Base-by-base conservation (phyloP, 2,113 vertebrate genomes). In the Hippoglossus stenolepis region DNA sequence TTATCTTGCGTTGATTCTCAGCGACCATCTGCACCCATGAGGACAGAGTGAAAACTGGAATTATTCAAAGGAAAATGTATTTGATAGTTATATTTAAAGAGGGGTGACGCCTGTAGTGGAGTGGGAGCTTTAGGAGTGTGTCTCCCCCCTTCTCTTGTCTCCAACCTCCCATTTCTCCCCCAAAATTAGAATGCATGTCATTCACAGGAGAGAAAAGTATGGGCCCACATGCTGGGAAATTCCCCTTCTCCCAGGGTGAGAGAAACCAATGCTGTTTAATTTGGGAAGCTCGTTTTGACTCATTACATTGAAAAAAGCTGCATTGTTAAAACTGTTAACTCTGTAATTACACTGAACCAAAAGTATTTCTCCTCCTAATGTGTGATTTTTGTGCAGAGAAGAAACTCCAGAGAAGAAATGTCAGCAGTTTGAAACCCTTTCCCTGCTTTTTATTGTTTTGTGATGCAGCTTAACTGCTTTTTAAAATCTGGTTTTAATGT, bases 171-270 rank as follows among this genome's bases (percentile, higher is more conserved):
- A 67, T 85, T 89, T 86, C 83, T 81, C 82, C 80, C 84, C 90
- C 82, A 86, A 89, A 88, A 93, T 93, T 92, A 91, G 91, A 91
- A 92, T 92, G 90, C 92, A 90, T 92, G 92, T 91, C 90, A 91
- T 92, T 92, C 90, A 90, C 86, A 85, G 86, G 70, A 88, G 87
- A 90, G 92, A 87, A 86, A 86, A 79, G 90, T 88, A 91, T 90
- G 89, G 85, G 80, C 87, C 88, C 91, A 87, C 90, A 92, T 92
- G 90, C 90, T 92, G 92, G 92, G 92, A 90, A 93, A 89, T 90
- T 89, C 90, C 92, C 90, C 75, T 91, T 90, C 86, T 87, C 90
- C 85, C 79, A 89, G 85, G 82, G 86, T 83, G 85, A 84, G 86
- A 81, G 87, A 68, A 83, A 85, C 73, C 82, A 83, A 72, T 85